A percentile compares a stretch with the other conserved stretches of the same genome.
Evolutionary conservation across 2,113 vertebrate genomes (phyloP).

Genomic region (cattle (Bos taurus)): ARS-UCD2.0 NC_037348.1:51349001-51349500

Average conservation of each 20-base stretch:
- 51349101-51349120: background rate
- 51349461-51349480: background rate
- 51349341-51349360: background rate
- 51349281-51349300: background rate
- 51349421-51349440: background rate
- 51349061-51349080: slow-evolving; percentile 18
- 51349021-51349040: slow-evolving; percentile 22
- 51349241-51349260: background rate
- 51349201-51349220: background rate
- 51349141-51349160: background rate
- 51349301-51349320: background rate
- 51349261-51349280: background rate
- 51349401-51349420: background rate
- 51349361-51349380: slow-evolving; percentile 28
- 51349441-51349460: background rate
- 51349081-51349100: background rate
- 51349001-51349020: slow-evolving; percentile 14
- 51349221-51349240: background rate
- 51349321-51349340: background rate
- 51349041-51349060: background rate
- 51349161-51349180: background rate
- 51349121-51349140: background rate
- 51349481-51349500: background rate
- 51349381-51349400: background rate
- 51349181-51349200: background rate